Percentiles rank a stretch among this genome's conserved stretches.
Evolutionary conservation across 2,797 vertebrate species (phyloP).

Genomic region (Hipposideros larvatus): DNA sequence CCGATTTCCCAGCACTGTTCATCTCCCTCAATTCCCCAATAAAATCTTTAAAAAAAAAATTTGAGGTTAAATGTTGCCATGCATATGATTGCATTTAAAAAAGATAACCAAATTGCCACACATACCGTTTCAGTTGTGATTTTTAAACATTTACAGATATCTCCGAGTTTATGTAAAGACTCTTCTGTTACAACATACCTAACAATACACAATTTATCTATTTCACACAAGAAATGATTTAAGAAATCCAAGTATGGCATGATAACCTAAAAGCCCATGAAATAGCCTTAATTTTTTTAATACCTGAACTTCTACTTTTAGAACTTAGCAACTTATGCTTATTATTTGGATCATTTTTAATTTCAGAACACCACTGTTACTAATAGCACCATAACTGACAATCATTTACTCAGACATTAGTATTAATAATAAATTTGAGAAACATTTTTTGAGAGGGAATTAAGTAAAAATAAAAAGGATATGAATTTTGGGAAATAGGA

Average conservation of each 20-base stretch:
- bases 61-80: neutral
- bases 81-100: neutral
- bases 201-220: neutral
- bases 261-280: neutral
- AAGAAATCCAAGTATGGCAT: neutral
- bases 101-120: neutral
- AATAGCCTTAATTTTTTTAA: neutral
- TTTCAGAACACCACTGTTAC: neutral
- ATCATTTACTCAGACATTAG: neutral
- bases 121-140: neutral
- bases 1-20: too few species aligned
- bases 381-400: neutral
- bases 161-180: neutral
- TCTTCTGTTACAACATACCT: neutral
- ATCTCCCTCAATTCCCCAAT: too few species aligned
- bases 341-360: neutral
- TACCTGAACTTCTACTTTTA: neutral
- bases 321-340: neutral
- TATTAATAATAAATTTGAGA: neutral
- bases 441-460: neutral
- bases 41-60: neutral
- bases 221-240: constrained; percentile 7
- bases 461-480: neutral
- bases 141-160: neutral
- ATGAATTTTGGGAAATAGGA: neutral